Evolutionary conservation across 1,140 invertebrate species (phyloP).

Genomic region (Zaprionus gabonicus): DNA sequence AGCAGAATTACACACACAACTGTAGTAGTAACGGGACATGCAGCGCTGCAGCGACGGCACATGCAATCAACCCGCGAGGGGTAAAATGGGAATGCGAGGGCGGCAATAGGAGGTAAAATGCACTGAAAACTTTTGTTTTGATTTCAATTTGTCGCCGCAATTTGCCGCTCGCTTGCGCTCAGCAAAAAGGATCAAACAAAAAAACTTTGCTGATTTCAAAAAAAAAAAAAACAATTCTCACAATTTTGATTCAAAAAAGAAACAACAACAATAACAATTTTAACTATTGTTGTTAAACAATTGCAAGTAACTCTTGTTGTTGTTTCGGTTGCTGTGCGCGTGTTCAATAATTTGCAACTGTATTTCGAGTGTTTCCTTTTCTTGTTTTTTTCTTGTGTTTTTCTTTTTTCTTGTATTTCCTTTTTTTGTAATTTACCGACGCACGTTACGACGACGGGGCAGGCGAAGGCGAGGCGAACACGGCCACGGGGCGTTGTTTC

Average conservation of each 20-base stretch:
- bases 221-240: constrained; percentile 27
- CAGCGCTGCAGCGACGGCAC: not conserved
- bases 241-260: constrained; percentile 36
- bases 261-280: constrained; percentile 6
- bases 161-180: constrained; percentile 29
- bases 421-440: constrained; percentile 42
- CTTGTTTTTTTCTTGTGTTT: not conserved
- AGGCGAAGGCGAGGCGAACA: not conserved
- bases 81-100: not conserved
- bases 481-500: constrained; percentile 73
- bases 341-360: constrained; percentile 15
- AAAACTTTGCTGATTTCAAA: not conserved
- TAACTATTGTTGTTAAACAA: constrained; percentile 5
- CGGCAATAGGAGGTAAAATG: constrained; percentile 2
- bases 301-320: constrained; percentile 9
- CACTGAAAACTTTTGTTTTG: constrained; percentile 41
- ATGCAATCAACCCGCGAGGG: not conserved
- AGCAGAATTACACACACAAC: constrained; percentile 25
- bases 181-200: constrained; percentile 5
- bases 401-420: constrained; percentile 22
- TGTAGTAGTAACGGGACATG: constrained; percentile 16
- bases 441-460: constrained; percentile 34
- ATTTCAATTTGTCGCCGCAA: constrained; percentile 26
- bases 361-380: constrained; percentile 18
- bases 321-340: constrained; percentile 7